Evolutionary conservation across 2,888 invertebrate species (phyloP).

Genomic region (Lutraria lutraria): DNA sequence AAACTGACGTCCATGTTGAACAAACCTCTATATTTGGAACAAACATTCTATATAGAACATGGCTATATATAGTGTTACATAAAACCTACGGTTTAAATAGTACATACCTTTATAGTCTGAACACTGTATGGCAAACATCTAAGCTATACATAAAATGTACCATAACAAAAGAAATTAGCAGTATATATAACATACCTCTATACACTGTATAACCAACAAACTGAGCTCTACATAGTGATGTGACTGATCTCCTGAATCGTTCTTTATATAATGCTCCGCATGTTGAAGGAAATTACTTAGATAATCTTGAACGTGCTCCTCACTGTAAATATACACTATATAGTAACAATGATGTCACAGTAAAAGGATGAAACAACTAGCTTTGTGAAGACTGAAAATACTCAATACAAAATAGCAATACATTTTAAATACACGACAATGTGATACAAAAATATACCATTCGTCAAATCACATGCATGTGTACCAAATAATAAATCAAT

Average conservation of each 20-base stretch:
- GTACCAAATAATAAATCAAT: not conserved
- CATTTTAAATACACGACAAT: not conserved
- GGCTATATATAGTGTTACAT: too few species aligned
- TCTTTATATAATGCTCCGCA: constrained; percentile 10
- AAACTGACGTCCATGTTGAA: too few species aligned
- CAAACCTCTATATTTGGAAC: too few species aligned
- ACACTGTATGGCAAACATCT: too few species aligned
- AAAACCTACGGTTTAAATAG: too few species aligned
- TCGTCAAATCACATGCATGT: not conserved
- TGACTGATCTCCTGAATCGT: not conserved
- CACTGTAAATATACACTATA: constrained; percentile 25
- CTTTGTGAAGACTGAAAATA: too few species aligned
- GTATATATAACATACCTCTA: constrained; percentile 68
- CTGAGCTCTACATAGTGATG: constrained; percentile 64
- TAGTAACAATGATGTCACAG: not conserved
- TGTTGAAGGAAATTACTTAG: constrained; percentile 24
- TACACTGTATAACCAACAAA: constrained; percentile 75
- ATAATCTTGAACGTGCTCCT: constrained; percentile 26
- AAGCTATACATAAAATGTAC: too few species aligned
- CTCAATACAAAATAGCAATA: not conserved
- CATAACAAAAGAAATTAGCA: not conserved
- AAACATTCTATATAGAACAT: too few species aligned
- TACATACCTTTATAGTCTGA: too few species aligned
- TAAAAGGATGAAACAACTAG: not conserved
- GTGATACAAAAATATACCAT: not conserved